phyloP scores from a whole-genome alignment of 2,888 invertebrate genomes.

The Halictus quadricinctus region DNA sequence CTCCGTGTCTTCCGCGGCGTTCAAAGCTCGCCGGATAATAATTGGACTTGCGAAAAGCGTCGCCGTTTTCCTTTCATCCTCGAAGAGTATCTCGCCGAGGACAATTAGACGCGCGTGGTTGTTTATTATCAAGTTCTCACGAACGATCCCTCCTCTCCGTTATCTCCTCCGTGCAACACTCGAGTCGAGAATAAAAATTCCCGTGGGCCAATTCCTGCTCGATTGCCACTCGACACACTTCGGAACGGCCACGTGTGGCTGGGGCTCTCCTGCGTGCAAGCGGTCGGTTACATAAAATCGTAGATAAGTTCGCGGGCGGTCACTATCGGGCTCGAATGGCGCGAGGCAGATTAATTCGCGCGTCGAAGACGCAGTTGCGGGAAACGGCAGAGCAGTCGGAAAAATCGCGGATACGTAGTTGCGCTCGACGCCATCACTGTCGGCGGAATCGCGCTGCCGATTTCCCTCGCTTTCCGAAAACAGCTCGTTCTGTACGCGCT shows the following conservation, averaged over 20 bases:
- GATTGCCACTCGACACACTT: constrained; percentile 56
- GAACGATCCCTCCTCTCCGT: not conserved
- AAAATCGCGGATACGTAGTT: not conserved
- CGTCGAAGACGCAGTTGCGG: not conserved
- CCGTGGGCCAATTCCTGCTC: constrained; percentile 28
- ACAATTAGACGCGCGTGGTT: not conserved
- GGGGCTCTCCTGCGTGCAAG: not conserved
- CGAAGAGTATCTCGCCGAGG: not conserved
- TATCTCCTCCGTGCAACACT: constrained; percentile 24
- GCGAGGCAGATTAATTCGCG: not conserved
- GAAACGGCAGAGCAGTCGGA: not conserved
- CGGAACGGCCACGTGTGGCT: constrained; percentile 29
- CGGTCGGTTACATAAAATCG: constrained; percentile 29
- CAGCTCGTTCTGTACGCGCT: no score
- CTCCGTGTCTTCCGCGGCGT: not conserved
- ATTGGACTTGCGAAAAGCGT: no score
- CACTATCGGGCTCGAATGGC: not conserved
- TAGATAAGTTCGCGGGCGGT: not conserved
- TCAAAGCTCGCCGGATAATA: not conserved
- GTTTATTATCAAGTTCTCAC: not conserved
- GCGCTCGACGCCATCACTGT: not conserved
- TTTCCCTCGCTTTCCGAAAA: not conserved
- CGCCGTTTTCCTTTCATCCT: not conserved
- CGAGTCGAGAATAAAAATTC: constrained; percentile 21
- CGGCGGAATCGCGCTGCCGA: not conserved